Conservation (phyloP, 2,113 vertebrate species). For the Daboia siamensis region DNA sequence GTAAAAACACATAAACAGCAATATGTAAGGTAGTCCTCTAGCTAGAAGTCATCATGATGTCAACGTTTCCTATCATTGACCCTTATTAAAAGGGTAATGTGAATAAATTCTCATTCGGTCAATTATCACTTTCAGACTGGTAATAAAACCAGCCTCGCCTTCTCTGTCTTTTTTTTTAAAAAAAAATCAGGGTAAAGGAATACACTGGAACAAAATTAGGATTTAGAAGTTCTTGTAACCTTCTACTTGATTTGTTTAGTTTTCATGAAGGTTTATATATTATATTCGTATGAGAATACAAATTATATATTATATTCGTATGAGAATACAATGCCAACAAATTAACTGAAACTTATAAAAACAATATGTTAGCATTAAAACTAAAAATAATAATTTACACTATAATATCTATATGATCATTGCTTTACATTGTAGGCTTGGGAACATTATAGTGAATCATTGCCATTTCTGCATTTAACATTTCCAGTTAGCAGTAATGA, state of each 20-base stretch:
- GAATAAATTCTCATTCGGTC: neutral
- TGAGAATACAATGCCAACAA: slow-evolving; percentile 14
- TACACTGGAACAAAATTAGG: neutral
- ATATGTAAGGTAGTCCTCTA: neutral
- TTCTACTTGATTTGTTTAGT: slow-evolving; percentile 32
- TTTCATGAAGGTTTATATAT: slow-evolving; percentile 23
- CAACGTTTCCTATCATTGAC: neutral
- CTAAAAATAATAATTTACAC: neutral
- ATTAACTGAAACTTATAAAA: slow-evolving; percentile 7
- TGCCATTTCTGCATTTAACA: neutral
- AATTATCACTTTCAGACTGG: neutral
- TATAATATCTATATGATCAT: neutral
- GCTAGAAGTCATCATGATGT: neutral
- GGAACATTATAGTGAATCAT: neutral
- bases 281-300: neutral
- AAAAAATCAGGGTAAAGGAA: neutral
- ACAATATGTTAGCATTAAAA: neutral
- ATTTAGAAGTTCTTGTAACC: neutral
- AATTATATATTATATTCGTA: neutral
- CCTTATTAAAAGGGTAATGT: neutral
- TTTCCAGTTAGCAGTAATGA: neutral
- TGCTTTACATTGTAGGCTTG: neutral
- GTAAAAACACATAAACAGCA: neutral
- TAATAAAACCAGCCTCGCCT: neutral
- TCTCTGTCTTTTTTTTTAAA: neutral